Evolutionary conservation across 2,888 invertebrate species (phyloP).

Genomic region (Neelides folsomi): DNA sequence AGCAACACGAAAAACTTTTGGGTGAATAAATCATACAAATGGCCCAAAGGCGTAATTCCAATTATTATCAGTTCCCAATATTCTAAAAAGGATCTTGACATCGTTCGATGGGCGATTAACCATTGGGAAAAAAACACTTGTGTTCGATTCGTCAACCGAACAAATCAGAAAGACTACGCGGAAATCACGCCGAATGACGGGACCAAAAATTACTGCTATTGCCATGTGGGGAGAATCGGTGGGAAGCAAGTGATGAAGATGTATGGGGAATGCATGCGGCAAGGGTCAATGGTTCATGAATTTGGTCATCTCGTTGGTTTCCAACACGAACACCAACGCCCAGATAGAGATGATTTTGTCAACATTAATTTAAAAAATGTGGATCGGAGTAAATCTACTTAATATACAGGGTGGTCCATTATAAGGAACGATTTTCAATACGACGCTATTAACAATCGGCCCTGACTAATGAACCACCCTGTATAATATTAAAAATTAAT

Average conservation of each 20-base stretch:
- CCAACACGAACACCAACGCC: slow-evolving; percentile 10
- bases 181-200: slow-evolving; percentile 40
- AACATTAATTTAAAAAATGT: slow-evolving; percentile 5
- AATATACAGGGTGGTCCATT: too few relatives aligned
- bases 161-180: slow-evolving; percentile 42
- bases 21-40: too few relatives aligned
- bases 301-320: slow-evolving; percentile 11
- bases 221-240: slow-evolving; percentile 6
- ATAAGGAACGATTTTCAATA: too few relatives aligned
- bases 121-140: slow-evolving; percentile 51
- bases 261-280: slow-evolving; percentile 11
- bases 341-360: slow-evolving; percentile 8
- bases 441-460: too few relatives aligned
- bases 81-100: slow-evolving; percentile 35
- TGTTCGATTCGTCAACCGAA: slow-evolving; percentile 45
- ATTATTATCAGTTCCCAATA: too few relatives aligned
- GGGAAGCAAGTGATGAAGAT: slow-evolving; percentile 10
- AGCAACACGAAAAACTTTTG: too few relatives aligned
- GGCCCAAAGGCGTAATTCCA: too few relatives aligned
- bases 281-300: slow-evolving; percentile 10
- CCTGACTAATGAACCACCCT: too few relatives aligned
- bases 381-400: slow-evolving; percentile 6
- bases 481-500: background rate
- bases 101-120: slow-evolving; percentile 46
- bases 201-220: slow-evolving; percentile 5